Base-by-base conservation (phyloP, 2,888 invertebrate species). In the Drosophila koepferae region DNA sequence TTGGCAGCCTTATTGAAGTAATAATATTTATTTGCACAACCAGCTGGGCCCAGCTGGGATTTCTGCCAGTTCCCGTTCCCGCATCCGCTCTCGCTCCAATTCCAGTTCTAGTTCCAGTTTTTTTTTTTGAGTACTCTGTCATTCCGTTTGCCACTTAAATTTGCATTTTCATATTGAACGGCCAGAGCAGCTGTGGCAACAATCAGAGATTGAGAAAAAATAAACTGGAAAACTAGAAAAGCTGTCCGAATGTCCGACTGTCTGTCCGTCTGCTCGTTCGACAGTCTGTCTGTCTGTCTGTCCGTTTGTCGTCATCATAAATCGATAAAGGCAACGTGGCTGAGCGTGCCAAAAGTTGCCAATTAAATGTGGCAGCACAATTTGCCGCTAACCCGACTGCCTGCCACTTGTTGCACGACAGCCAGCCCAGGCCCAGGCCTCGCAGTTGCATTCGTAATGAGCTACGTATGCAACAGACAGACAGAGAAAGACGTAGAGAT, bases 121-220 rank as follows among this genome's bases (percentile, higher is more conserved):
- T 14, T 40, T 55, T 67, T 20, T 5, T n/a, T n/a, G n/a, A n/a
- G 40, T 34, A 40, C 38, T 40, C 55, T 28, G 82, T 82, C 82
- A 64, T 72, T 70, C 31, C 64, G 66, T 82, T 82, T 67, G 85
- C 80, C 86, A 80, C 84, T 90, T 81, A 88, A 91, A 88, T 91
- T 91, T 91, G 85, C 89, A 90, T 77, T 88, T 82, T 82, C 68
- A 76, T 80, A 68, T 77, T 77, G 69, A 65, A 60, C 58, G 48
- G 28, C 53, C 34, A 28, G 41, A 54, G 63, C 61, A 64, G 71
- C 64, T 82, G 77, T 72, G 63, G 73, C 69, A 54, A 55, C 63
- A 67, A 72, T 71, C 65, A 69, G 58, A 59, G 76, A 62, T 12
- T 59, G 46, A 43, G 43, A 8, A n/a, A 44, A 49, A 49, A 23